phyloP scores from a whole-genome alignment of 2,888 invertebrate genomes.

The Eilema depressum region DNA sequence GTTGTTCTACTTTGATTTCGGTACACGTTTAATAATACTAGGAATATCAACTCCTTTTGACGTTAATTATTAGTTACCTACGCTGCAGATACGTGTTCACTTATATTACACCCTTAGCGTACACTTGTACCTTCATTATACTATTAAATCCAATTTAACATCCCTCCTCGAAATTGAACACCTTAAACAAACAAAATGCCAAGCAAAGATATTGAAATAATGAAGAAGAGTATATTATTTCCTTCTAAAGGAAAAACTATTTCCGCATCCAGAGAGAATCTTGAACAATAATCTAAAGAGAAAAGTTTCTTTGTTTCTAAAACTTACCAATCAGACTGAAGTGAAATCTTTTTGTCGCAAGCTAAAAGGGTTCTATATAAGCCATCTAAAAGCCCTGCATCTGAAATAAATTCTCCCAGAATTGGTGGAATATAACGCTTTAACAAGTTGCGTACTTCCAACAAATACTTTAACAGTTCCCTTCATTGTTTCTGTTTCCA shows the following conservation, averaged over 20 bases:
- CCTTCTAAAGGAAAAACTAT: constrained; percentile 4
- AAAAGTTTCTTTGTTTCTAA: constrained; percentile 21
- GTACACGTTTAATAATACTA: neutral
- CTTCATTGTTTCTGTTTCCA: neutral
- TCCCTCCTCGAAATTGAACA: neutral
- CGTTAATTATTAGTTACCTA: too few species aligned
- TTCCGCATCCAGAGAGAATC: neutral
- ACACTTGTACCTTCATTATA: neutral
- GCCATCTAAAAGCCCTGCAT: constrained; percentile 12
- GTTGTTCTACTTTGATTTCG: neutral
- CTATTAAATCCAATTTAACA: neutral
- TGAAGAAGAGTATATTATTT: neutral
- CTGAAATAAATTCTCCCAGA: constrained; percentile 7
- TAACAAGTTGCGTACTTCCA: constrained; percentile 12
- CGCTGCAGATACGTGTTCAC: too few species aligned
- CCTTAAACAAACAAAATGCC: neutral
- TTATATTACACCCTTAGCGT: neutral
- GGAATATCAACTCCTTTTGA: neutral
- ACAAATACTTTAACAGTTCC: constrained; percentile 7
- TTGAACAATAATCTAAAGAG: constrained; percentile 5
- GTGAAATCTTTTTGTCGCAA: constrained; percentile 15
- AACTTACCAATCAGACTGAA: constrained; percentile 17
- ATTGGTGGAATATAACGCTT: constrained; percentile 15
- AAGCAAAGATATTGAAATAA: neutral
- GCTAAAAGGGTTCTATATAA: constrained; percentile 11